Conservation (phyloP, 2,797 vertebrate species). For the Microctenopoma stevenorrisi region DNA sequence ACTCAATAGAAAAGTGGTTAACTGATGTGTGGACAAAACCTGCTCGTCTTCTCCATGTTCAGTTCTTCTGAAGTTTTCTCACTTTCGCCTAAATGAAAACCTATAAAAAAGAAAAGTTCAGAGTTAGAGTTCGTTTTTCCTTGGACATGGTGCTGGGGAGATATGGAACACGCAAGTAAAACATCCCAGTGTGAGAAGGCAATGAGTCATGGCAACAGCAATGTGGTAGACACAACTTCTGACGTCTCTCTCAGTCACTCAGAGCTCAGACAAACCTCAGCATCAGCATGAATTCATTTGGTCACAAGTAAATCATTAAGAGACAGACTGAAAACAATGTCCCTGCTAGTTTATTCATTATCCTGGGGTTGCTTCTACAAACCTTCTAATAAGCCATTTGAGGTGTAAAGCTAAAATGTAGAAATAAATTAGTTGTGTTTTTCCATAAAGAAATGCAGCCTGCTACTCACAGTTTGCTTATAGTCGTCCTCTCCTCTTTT, state of each 20-base stretch:
- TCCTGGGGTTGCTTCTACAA: slow-evolving; percentile 55
- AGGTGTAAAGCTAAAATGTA: slow-evolving; percentile 8
- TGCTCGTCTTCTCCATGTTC: slow-evolving; percentile 40
- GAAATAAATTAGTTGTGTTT: not conserved
- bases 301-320: slow-evolving; percentile 80
- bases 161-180: slow-evolving; percentile 14
- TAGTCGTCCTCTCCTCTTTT: slow-evolving; percentile 85
- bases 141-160: accelerated
- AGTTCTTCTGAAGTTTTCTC: slow-evolving; percentile 33
- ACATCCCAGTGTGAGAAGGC: not conserved
- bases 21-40: slow-evolving; percentile 54
- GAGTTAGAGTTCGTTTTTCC: slow-evolving; percentile 34
- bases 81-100: slow-evolving; percentile 85
- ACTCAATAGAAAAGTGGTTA: slow-evolving; percentile 57
- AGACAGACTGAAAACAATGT: slow-evolving; percentile 61
- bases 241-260: slow-evolving; percentile 17
- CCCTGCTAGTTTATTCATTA: slow-evolving; percentile 24
- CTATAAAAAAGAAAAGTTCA: slow-evolving; percentile 60
- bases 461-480: slow-evolving; percentile 89
- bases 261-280: slow-evolving; percentile 53
- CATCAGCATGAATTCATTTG: slow-evolving; percentile 62
- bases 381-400: slow-evolving; percentile 21
- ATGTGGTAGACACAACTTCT: slow-evolving; percentile 42
- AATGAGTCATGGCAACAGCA: slow-evolving; percentile 38
- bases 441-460: not conserved